phyloP scores from a whole-genome alignment of 2,888 invertebrate genomes.

The Octodonta nipae region DNA sequence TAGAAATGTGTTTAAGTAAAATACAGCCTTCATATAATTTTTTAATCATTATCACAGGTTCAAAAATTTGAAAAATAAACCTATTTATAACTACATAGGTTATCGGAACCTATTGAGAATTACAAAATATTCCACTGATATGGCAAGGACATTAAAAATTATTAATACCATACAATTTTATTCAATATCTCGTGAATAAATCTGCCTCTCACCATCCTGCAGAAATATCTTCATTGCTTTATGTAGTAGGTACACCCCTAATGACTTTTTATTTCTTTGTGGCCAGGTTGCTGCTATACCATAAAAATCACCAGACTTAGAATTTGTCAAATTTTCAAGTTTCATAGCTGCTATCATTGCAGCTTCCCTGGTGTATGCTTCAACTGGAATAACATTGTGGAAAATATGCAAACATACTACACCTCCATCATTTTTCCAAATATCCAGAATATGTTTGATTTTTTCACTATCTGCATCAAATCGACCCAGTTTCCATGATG shows the following conservation, averaged over 20 bases:
- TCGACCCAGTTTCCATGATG: neutral
- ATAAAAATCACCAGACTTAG: slow-evolving; percentile 70
- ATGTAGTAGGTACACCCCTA: slow-evolving; percentile 67
- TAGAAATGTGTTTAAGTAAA: no score
- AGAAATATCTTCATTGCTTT: slow-evolving; percentile 74
- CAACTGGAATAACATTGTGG: slow-evolving; percentile 78
- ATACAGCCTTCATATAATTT: no score
- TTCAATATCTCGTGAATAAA: slow-evolving; percentile 60
- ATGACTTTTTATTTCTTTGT: slow-evolving; percentile 49
- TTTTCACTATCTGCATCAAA: slow-evolving; percentile 43
- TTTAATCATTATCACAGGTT: no score
- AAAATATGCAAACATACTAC: slow-evolving; percentile 85
- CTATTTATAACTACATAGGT: neutral
- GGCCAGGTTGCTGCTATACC: slow-evolving; percentile 65
- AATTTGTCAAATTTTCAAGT: slow-evolving; percentile 60
- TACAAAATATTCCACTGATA: neutral
- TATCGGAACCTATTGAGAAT: no score
- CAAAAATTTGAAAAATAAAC: neutral
- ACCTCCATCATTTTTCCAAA: slow-evolving; percentile 73
- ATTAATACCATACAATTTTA: slow-evolving; percentile 5
- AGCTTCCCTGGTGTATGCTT: slow-evolving; percentile 88
- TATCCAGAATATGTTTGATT: slow-evolving; percentile 65
- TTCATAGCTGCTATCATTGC: slow-evolving; percentile 85
- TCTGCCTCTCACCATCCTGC: slow-evolving; percentile 77
- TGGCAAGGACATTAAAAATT: neutral